phyloP scores from a whole-genome alignment of 2,797 vertebrate species.

The Syndactyla subalaris region DNA sequence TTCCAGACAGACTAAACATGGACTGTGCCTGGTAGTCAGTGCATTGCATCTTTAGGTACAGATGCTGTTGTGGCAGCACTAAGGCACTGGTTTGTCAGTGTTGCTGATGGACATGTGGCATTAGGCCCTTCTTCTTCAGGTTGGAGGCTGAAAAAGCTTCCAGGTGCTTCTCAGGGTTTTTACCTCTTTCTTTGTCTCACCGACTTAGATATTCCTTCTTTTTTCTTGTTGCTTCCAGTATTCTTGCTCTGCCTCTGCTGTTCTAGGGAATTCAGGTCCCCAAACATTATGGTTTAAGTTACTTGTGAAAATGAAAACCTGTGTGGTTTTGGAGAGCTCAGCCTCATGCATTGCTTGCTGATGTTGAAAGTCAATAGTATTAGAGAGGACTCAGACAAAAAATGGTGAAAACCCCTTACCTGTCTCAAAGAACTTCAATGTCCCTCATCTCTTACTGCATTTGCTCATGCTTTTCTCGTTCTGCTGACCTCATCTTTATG shows the following conservation, averaged over 20 bases:
- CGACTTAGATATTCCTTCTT: not conserved
- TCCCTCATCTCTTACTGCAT: not conserved
- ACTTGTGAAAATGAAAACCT: not conserved
- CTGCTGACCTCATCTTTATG: not conserved
- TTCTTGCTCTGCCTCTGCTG: not conserved
- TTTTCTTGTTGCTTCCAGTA: not conserved
- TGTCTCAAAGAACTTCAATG: not conserved
- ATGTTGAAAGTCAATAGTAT: not conserved
- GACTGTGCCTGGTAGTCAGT: not conserved
- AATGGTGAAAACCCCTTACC: not conserved
- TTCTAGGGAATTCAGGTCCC: not conserved
- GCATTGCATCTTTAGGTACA: not conserved
- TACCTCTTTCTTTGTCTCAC: not conserved
- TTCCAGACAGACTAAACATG: not conserved
- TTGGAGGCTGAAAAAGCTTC: slow-evolving; percentile 19
- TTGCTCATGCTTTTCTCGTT: not conserved
- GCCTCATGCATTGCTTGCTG: not conserved
- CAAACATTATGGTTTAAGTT: not conserved
- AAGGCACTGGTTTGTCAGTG: not conserved
- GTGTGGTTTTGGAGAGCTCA: not conserved
- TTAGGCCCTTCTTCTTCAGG: not conserved
- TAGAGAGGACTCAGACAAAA: not conserved
- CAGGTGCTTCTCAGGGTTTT: slow-evolving; percentile 37
- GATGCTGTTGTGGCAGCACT: not conserved
- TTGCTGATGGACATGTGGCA: not conserved